phyloP scores from a whole-genome alignment of 2,113 vertebrate species.

The Hippocampus guttulatus region DNA sequence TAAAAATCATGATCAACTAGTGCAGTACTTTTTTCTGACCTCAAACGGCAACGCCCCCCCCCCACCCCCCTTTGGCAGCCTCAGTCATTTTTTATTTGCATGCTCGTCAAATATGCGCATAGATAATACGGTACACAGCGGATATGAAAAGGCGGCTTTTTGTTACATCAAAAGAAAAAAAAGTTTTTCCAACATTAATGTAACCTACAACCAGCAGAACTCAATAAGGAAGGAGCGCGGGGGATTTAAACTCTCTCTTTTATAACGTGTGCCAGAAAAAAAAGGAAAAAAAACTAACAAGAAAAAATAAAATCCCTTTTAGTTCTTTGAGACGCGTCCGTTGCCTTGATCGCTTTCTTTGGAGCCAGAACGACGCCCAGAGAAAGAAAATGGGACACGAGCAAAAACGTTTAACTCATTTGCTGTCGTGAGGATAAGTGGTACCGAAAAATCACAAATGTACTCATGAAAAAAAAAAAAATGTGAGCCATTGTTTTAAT shows the following conservation, averaged over 20 bases:
- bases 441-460: no score
- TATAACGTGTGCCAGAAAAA: background rate
- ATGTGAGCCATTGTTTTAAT: no score
- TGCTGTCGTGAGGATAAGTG: background rate
- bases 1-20: background rate
- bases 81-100: background rate
- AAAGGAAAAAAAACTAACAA: background rate
- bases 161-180: background rate
- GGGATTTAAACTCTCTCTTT: no score
- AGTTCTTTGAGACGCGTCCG: background rate
- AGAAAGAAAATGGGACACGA: background rate
- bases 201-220: no score
- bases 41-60: background rate
- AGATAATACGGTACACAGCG: background rate
- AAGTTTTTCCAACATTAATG: background rate
- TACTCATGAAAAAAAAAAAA: no score
- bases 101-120: background rate
- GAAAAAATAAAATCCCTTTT: background rate
- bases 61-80: background rate
- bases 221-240: no score
- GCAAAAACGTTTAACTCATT: background rate
- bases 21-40: background rate
- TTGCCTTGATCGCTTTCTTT: background rate
- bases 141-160: background rate
- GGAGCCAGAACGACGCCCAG: background rate